A percentile compares a stretch with the other conserved stretches of the same genome.
phyloP scores from a whole-genome alignment of 2,797 vertebrate genomes.

The Spinus pinus region DNA sequence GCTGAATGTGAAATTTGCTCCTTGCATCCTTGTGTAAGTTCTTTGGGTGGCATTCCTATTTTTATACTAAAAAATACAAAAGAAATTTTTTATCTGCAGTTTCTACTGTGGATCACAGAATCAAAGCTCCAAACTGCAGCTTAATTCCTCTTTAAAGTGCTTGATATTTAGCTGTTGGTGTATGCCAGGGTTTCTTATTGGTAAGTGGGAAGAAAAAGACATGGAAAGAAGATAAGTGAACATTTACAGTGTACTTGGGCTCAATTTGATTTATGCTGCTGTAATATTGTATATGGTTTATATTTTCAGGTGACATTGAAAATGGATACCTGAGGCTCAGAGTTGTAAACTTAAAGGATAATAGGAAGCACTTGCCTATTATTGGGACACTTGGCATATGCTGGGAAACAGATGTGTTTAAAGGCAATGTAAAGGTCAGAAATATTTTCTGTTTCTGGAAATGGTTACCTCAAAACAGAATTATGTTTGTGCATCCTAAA shows the following conservation, averaged over 20 bases:
- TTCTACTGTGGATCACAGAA: neutral
- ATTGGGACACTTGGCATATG: slow-evolving; percentile 76
- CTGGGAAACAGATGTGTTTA: slow-evolving; percentile 82
- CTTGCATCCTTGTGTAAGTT: neutral
- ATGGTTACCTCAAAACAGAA: neutral
- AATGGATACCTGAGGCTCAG: slow-evolving; percentile 79
- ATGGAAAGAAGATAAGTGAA: neutral
- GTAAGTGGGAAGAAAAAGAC: neutral
- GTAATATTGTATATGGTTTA: neutral
- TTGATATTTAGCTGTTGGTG: neutral
- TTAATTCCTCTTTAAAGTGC: neutral
- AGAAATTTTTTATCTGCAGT: neutral
- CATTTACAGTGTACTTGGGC: neutral
- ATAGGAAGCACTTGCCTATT: slow-evolving; percentile 76
- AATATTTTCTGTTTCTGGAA: neutral
- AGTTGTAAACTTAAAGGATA: slow-evolving; percentile 76
- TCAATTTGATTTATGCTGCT: neutral
- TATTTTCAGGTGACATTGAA: slow-evolving; percentile 79
- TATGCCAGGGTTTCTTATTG: neutral
- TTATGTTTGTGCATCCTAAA: neutral
- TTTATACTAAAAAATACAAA: neutral
- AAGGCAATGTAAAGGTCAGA: slow-evolving; percentile 82
- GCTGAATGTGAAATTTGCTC: neutral
- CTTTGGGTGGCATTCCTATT: neutral
- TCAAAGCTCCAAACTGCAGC: neutral